Percentiles rank a stretch among this genome's conserved stretches.
These are phyloP conservation scores for Heterochromis multidens DNA, from an alignment of 2,113 vertebrate genomes.

Conservation along the genomic window DNA sequence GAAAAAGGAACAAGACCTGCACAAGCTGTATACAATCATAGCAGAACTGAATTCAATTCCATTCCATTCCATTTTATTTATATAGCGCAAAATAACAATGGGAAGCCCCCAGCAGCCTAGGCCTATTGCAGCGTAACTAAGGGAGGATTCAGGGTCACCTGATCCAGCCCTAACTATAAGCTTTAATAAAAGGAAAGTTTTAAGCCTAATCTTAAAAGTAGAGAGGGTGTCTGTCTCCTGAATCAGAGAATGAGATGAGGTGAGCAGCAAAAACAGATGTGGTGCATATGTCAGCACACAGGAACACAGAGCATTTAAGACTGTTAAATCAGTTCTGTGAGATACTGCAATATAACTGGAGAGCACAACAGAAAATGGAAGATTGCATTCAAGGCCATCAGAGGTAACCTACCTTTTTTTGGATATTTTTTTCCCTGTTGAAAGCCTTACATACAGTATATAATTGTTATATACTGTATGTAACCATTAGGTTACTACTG, in stretches of 20 bases:
- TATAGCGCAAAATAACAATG: too few species aligned
- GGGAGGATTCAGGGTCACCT: too few species aligned
- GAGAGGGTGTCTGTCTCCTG: too few species aligned
- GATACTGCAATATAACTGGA: neutral
- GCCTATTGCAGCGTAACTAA: too few species aligned
- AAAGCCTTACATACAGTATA: neutral
- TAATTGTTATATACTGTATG: neutral
- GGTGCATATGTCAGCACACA: neutral
- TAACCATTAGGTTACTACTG: neutral
- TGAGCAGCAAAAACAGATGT: neutral
- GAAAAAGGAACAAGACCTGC: neutral
- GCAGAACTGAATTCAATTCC: too few species aligned
- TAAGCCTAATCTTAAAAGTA: too few species aligned
- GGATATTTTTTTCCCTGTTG: neutral
- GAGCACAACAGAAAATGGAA: neutral
- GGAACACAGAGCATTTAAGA: neutral
- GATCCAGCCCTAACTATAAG: too few species aligned
- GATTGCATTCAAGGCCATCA: neutral
- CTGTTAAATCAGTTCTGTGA: neutral
- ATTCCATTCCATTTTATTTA: too few species aligned
- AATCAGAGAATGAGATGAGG: neutral
- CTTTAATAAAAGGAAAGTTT: too few species aligned
- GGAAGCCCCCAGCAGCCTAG: too few species aligned
- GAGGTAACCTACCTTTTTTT: neutral
- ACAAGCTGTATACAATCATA: neutral